These are phyloP conservation scores for Sandelia bainsii DNA, from an alignment of 2,797 vertebrate species.

Conservation along the genomic window DNA sequence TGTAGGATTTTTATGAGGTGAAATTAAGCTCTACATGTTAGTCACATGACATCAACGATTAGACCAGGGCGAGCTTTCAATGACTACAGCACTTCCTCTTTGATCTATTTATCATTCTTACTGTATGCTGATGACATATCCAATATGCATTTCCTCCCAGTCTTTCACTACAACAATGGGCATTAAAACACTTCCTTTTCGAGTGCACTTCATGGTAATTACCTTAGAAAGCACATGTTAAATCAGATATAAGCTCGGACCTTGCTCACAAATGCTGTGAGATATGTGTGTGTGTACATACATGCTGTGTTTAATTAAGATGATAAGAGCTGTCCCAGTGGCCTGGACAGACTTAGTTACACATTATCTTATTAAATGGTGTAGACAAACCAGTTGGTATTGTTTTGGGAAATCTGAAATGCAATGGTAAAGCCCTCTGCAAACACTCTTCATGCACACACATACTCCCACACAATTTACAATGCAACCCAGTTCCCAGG, in stretches of 20 bases:
- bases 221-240: background rate
- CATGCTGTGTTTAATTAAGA: slow-evolving; percentile 41
- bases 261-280: background rate
- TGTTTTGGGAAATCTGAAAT: slow-evolving; percentile 37
- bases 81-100: slow-evolving; percentile 31
- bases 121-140: slow-evolving; percentile 25
- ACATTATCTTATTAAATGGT: slow-evolving; percentile 34
- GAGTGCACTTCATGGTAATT: background rate
- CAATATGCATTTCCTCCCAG: background rate
- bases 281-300: slow-evolving; percentile 25
- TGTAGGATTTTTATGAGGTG: slow-evolving; percentile 31
- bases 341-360: slow-evolving; percentile 32
- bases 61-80: background rate
- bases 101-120: slow-evolving; percentile 3
- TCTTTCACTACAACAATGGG: background rate
- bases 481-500: slow-evolving; percentile 50
- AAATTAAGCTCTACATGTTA: slow-evolving; percentile 7
- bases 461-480: slow-evolving; percentile 27
- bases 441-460: slow-evolving; percentile 11
- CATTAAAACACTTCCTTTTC: background rate
- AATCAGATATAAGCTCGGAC: background rate
- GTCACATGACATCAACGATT: slow-evolving; percentile 12
- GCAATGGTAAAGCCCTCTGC: slow-evolving; percentile 20
- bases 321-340: slow-evolving; percentile 62
- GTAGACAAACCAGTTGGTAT: slow-evolving; percentile 19